Percentiles rank a stretch among this genome's conserved stretches.
phyloP scores from a whole-genome alignment of 1,140 invertebrate species.

The Lucilia cuprina region DNA sequence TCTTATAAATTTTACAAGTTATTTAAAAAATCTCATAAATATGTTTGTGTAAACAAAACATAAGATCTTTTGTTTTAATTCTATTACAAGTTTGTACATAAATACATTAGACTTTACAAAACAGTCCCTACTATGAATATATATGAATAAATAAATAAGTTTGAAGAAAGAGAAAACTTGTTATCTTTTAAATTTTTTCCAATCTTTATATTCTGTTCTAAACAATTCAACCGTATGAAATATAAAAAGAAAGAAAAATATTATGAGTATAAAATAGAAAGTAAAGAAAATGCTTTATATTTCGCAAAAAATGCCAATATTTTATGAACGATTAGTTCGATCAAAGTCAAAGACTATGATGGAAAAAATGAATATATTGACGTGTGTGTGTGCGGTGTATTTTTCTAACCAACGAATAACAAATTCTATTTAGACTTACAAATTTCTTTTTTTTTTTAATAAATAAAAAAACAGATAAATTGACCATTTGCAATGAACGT shows the following conservation, averaged over 20 bases:
- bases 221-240: background rate
- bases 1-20: no score
- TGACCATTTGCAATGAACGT: background rate
- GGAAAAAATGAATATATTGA: background rate
- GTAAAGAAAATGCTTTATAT: background rate
- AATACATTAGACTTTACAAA: background rate
- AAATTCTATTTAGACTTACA: conserved; percentile 12
- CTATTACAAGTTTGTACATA: background rate
- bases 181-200: background rate
- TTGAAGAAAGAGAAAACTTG: background rate
- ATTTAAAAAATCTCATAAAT: background rate
- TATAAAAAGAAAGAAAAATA: background rate
- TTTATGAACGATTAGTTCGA: conserved; percentile 11
- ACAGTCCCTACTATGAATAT: background rate
- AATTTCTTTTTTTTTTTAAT: background rate
- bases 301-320: background rate
- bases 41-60: background rate
- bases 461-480: background rate
- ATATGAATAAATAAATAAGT: background rate
- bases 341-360: background rate
- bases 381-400: background rate
- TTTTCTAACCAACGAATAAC: background rate
- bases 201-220: background rate
- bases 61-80: background rate
- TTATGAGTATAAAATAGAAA: background rate